Evolutionary conservation across 1,140 invertebrate species (phyloP).

Genomic region (Odontomachus brunneus): DNA sequence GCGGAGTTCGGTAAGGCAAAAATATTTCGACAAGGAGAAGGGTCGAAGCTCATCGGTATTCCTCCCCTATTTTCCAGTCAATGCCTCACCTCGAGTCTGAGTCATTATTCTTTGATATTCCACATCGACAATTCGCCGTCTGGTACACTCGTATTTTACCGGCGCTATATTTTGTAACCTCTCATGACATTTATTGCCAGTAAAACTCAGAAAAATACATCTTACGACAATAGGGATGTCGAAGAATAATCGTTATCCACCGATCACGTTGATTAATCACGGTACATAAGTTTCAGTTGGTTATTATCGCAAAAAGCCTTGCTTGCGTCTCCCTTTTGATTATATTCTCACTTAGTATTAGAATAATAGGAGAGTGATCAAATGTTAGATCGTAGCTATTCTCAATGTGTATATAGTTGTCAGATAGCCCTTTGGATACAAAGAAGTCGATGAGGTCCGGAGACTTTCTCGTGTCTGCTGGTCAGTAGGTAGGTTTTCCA

Average conservation of each 20-base stretch:
- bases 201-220: conserved; percentile 41
- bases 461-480: too few species aligned
- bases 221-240: not conserved
- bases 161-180: conserved; percentile 16
- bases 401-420: too few species aligned
- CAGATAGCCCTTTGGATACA: too few species aligned
- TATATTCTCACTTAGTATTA: too few species aligned
- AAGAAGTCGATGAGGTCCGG: too few species aligned
- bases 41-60: conserved; percentile 22
- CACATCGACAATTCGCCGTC: conserved; percentile 14
- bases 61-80: conserved; percentile 21
- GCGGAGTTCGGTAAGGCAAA: not conserved
- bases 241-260: conserved; percentile 14
- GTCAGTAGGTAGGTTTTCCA: too few species aligned
- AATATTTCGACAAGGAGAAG: not conserved
- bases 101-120: conserved; percentile 44
- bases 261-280: conserved; percentile 28
- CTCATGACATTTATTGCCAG: conserved; percentile 34
- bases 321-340: too few species aligned
- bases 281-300: not conserved
- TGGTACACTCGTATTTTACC: not conserved
- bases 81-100: conserved; percentile 16
- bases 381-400: too few species aligned
- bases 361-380: too few species aligned
- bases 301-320: not conserved